Evolutionary conservation across 1,140 invertebrate species (phyloP), one percentile per base, ranked within the genome.

Genomic region (Hycleus phaleratus): DNA sequence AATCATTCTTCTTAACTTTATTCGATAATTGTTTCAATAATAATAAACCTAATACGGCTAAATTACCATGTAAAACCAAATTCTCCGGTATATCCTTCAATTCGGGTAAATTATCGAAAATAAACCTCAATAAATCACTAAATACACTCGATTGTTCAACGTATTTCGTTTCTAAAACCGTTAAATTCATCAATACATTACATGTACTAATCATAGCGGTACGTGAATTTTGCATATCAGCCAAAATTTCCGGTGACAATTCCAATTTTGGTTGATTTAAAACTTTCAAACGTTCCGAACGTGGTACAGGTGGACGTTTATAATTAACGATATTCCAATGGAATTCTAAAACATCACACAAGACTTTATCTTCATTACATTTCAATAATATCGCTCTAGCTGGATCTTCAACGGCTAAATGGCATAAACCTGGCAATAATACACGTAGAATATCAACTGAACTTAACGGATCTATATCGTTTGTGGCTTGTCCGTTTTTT

Each of bases 101-200:
- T 66, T 90, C 87, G 1, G 91, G 88, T n/a, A 95, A 71, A 73
- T 90, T 88, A 62, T 86, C 87, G 56, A 93, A 89, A 42, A 93
- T 85, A 68, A 94, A 95, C 71, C 91, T 91, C 10, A 94, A 75
- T 4, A 95, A 73, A 45, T 84, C 83, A 55, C 85, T 83, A 71
- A 94, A 95, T 4, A 87, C 76, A 18, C 81, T 71, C 49, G 85
- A 87, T 56, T 85, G 82, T 68, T 91, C 85, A 3, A 92, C 89
- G 11, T 88, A 73, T 72, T 90, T 88, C 0, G 86, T 82, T 71
- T 94, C 92, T 26, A 95, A 71, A 1, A 95, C 92, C 9, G 89
- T 88, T 0, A 95, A 81, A 68, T 96, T 96, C 88, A 96, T 92
- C 43, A 96, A 85, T 45, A 94, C 85, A 65, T 94, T 94, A 73